Conservation (phyloP, 2,113 vertebrate genomes). For the Caranx ignobilis region DNA sequence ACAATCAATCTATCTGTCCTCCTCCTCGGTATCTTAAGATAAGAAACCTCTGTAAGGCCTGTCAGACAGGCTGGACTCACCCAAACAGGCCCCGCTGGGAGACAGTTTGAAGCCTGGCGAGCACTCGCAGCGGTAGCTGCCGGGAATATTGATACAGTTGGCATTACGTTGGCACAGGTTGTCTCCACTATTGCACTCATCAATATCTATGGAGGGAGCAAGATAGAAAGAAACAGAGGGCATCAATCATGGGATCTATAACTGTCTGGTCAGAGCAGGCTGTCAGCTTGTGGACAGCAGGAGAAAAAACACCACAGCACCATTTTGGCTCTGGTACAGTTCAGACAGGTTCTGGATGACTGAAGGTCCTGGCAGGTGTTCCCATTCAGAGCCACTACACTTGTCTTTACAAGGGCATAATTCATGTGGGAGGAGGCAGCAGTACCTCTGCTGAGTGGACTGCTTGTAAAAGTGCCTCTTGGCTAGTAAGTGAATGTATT, state of each 20-base stretch:
- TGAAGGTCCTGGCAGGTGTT: constrained; percentile 51
- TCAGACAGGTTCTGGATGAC: constrained; percentile 43
- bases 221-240: constrained; percentile 31
- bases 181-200: constrained; percentile 91
- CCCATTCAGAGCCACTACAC: constrained; percentile 37
- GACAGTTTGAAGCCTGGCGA: constrained; percentile 91
- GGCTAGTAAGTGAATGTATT: constrained; percentile 17
- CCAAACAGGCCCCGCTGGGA: constrained; percentile 90
- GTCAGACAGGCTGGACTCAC: constrained; percentile 81
- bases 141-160: constrained; percentile 92
- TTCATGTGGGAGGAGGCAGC: constrained; percentile 36
- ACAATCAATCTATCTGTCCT: not conserved
- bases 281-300: constrained; percentile 46
- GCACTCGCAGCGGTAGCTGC: constrained; percentile 93
- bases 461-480: constrained; percentile 43
- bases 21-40: not conserved
- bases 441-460: constrained; percentile 40
- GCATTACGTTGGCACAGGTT: constrained; percentile 92
- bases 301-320: constrained; percentile 34
- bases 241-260: constrained; percentile 67
- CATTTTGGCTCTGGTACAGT: constrained; percentile 45
- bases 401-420: constrained; percentile 56
- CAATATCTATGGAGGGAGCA: constrained; percentile 85
- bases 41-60: not conserved
- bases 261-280: constrained; percentile 46